Evolutionary conservation across 2,113 vertebrate genomes (phyloP).

Genomic region (Takifugu bimaculatus): DNA sequence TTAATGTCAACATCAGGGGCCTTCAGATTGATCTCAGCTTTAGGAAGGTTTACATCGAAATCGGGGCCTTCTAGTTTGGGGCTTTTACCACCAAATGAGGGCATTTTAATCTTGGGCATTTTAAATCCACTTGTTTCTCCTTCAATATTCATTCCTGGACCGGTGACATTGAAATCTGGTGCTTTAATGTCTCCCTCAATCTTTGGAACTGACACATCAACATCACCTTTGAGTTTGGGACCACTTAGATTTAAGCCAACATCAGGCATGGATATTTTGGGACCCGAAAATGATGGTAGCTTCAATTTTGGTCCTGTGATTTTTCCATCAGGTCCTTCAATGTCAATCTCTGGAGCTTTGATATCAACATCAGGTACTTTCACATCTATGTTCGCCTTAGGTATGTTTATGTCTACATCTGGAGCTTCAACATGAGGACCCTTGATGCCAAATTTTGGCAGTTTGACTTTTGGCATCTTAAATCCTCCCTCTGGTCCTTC

Average conservation of each 20-base stretch:
- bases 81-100: too few relatives aligned
- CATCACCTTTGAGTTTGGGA: constrained; percentile 2
- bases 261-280: not conserved
- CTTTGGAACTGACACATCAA: constrained; percentile 23
- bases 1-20: too few relatives aligned
- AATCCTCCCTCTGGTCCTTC: not conserved
- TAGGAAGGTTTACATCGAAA: too few relatives aligned
- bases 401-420: not conserved
- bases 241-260: constrained; percentile 4
- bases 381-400: not conserved
- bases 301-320: constrained; percentile 14
- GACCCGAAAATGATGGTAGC: not conserved
- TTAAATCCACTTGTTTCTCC: too few relatives aligned
- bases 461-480: not conserved
- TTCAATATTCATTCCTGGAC: too few relatives aligned
- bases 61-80: too few relatives aligned
- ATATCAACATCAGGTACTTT: not conserved
- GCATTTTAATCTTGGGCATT: constrained; percentile 23
- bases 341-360: constrained; percentile 49
- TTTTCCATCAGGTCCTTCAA: constrained; percentile 54
- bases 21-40: too few relatives aligned
- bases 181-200: not conserved
- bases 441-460: constrained; percentile 46
- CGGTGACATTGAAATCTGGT: not conserved
- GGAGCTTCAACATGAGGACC: not conserved